Evolutionary conservation across 2,113 vertebrate genomes (phyloP), one percentile per base, ranked within the genome.

Genomic region (Clarias magur): DNA sequence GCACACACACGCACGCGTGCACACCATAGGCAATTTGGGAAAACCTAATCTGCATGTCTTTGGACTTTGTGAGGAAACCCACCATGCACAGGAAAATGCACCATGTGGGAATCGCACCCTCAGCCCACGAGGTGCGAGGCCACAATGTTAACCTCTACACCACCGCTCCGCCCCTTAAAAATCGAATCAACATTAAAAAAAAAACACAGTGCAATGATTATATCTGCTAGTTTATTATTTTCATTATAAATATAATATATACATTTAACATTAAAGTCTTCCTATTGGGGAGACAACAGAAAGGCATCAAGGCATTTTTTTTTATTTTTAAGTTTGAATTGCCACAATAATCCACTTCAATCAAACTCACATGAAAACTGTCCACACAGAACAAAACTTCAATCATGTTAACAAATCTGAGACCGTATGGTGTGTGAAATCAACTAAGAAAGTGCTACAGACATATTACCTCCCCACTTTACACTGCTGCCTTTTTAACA

Each of bases 231-330:
- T 95, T 95, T 94, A 94, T 95, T 94, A 92, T 91, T 93, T 94
- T 89, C 88, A 88, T 94, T 95, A 95, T 94, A 95, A 95, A 96
- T 95, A 95, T 93, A 93, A 90, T 95, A 94, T 94, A 92, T 90
- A 95, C 94, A 95, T 91, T 86, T 93, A 91, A 90, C 88, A 89
- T 89, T 89, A 86, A 78, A 90, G 91, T 92, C 93, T 94, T 91
- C 94, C 88, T 89, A 91, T 86, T 86, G 90, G 93, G 93, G 93
- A 95, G 94, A 94, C 93, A 94, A 95, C 93, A 93, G 88, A 95
- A 95, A 96, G 94, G 95, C 95, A 95, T 94, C 92, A 91, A 94
- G 95, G 95, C 93, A 94, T 95, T 94, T 93, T 93, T 93, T 94
- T 38, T 92, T 90, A 94, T 94, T 94, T 94, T 90, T 90, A 91